Evolutionary conservation across 2,797 vertebrate genomes (phyloP), one percentile per base, ranked within the genome.

Genomic region (Fistularia commersonii): DNA sequence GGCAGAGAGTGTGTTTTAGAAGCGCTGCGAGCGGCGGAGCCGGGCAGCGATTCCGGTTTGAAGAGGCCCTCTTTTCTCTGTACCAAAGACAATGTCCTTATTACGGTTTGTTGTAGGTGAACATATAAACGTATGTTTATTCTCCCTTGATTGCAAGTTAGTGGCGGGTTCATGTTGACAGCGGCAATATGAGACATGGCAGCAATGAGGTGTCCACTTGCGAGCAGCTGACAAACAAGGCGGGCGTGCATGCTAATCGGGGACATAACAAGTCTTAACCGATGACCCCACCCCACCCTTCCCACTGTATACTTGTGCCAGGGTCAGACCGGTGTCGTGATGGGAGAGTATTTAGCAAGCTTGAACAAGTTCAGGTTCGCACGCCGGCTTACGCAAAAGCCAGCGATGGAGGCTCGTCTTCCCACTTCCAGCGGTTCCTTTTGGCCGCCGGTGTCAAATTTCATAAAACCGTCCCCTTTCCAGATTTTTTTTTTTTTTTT

Each of bases 181-280:
- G 80, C 71, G 50, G 76, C 74, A 68, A 65, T 55, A 79, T 61
- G 78, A 77, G 80, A 78, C 57, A 54, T 57, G 55, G 74, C 72
- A 58, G 76, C 73, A 67, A 61, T n/a, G 78, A 76, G 66, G 73
- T 78, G 73, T 82, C 77, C 77, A 57, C 58, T 79, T 77, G 81
- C 80, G 59, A 77, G 78, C 82, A 80, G 81, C 81, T 87, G 87
- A 88, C 83, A 84, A 82, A 79, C 68, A 66, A 79, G 72, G 72
- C 76, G 32, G 67, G 75, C 72, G 70, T 43, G 61, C 79, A 81
- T 86, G 82, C 83, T 79, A 69, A 64, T 57, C 64, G 77, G 32
- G 51, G 74, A 72, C 62, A 65, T 79, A 73, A 70, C 67, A 45
- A 64, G 51, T 71, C 70, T 81, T 80, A 82, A 82, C 85, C 74